Evolutionary conservation across 1,140 invertebrate genomes (phyloP).

Genomic region (Delia radicum): DNA sequence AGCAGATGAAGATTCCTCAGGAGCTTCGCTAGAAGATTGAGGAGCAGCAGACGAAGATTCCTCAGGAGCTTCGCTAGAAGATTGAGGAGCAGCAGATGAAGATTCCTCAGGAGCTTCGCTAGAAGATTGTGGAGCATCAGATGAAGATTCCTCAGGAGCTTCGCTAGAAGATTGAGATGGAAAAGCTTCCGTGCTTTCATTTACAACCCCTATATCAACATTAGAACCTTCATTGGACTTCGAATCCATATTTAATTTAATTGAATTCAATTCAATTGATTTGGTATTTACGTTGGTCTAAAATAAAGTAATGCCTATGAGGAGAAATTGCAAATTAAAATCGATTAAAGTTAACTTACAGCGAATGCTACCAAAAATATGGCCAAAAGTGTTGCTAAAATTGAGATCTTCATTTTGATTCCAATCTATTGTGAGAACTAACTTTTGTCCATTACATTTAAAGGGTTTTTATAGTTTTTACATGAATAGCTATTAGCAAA

Average conservation of each 20-base stretch:
- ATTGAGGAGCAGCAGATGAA: background rate
- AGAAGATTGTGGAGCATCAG: background rate
- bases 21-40: background rate
- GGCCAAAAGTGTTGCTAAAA: background rate
- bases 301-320: background rate
- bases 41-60: background rate
- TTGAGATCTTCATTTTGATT: conserved; percentile 4
- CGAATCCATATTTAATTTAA: background rate
- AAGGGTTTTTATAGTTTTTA: background rate
- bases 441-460: background rate
- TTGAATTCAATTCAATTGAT: background rate
- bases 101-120: background rate
- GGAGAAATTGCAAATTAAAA: background rate
- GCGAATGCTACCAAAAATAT: background rate
- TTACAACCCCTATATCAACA: background rate
- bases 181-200: background rate
- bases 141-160: background rate
- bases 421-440: background rate
- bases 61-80: background rate
- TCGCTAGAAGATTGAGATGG: background rate
- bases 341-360: background rate
- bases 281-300: background rate
- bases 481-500: no score
- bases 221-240: no score
- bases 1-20: background rate